Percentiles rank a stretch among this genome's conserved stretches.
Conservation (phyloP, 2,797 vertebrate species). For the Sarcoramphus papa region DNA sequence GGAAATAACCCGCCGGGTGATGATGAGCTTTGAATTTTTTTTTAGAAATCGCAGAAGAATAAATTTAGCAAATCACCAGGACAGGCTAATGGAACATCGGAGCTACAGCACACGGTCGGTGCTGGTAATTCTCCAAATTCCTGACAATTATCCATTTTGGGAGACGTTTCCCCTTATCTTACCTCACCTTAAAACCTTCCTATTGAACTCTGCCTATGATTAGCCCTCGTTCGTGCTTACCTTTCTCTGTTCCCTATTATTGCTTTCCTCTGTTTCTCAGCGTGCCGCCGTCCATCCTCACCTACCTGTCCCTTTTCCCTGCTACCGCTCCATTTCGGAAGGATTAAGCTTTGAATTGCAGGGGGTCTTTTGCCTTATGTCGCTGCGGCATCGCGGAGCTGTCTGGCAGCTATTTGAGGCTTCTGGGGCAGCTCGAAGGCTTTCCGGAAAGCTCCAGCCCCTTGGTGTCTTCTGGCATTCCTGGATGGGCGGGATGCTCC, state of each 20-base stretch:
- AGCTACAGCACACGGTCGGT: neutral
- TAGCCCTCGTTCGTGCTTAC: neutral
- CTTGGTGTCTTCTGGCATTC: accelerated
- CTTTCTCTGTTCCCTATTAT: neutral
- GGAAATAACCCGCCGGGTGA: slow-evolving; percentile 40
- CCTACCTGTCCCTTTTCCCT: neutral
- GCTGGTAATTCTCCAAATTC: neutral
- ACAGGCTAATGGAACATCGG: neutral
- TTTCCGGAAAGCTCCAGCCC: neutral
- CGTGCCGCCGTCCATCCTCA: neutral
- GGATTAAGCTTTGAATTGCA: slow-evolving; percentile 20
- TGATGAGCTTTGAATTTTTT: slow-evolving; percentile 43
- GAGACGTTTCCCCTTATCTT: neutral
- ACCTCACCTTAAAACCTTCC: neutral
- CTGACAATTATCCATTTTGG: slow-evolving; percentile 8
- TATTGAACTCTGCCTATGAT: slow-evolving; percentile 1
- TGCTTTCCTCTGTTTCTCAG: neutral
- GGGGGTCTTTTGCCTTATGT: neutral
- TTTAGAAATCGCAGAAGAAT: slow-evolving; percentile 25
- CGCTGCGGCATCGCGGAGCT: neutral
- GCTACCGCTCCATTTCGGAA: neutral
- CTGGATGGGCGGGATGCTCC: neutral
- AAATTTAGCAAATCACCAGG: slow-evolving; percentile 37
- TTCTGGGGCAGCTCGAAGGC: neutral
- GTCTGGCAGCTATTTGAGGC: neutral